These are phyloP conservation scores for Platycnemis pennipes DNA, from an alignment of 2,888 invertebrate species.

Conservation along the genomic window DNA sequence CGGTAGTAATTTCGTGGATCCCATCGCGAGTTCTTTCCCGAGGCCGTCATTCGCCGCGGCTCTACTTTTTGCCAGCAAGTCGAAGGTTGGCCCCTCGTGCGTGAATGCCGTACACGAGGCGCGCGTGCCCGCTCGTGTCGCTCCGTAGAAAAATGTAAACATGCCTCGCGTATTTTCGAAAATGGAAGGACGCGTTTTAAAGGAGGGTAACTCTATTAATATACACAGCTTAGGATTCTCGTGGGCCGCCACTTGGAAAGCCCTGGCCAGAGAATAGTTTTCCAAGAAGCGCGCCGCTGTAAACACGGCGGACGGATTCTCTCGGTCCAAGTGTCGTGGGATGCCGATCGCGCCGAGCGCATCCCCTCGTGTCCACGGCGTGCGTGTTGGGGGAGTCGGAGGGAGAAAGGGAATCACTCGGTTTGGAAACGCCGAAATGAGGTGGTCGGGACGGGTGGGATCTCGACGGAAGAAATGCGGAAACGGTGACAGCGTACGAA, in stretches of 20 bases:
- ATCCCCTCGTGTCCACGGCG: neutral
- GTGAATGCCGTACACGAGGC: neutral
- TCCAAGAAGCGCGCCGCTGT: constrained; percentile 34
- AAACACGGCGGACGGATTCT: neutral
- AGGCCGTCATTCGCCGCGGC: neutral
- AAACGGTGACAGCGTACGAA: neutral
- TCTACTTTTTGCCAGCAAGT: neutral
- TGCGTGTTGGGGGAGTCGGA: neutral
- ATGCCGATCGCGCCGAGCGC: neutral
- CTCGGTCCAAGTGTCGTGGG: neutral
- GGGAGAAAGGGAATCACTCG: neutral
- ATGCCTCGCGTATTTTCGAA: constrained; percentile 28
- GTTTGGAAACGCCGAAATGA: neutral
- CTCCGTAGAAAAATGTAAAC: constrained; percentile 15
- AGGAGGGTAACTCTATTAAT: constrained; percentile 33
- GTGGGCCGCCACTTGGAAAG: constrained; percentile 11
- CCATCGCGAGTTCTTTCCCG: neutral
- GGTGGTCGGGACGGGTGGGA: neutral
- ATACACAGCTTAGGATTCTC: constrained; percentile 39
- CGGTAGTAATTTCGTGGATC: neutral
- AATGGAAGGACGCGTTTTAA: constrained; percentile 30
- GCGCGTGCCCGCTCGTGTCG: neutral
- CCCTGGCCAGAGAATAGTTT: constrained; percentile 26
- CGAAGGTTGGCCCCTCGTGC: neutral
- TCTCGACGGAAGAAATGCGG: neutral